phyloP scores from a whole-genome alignment of 2,888 invertebrate species.

The Litoditis marina region DNA sequence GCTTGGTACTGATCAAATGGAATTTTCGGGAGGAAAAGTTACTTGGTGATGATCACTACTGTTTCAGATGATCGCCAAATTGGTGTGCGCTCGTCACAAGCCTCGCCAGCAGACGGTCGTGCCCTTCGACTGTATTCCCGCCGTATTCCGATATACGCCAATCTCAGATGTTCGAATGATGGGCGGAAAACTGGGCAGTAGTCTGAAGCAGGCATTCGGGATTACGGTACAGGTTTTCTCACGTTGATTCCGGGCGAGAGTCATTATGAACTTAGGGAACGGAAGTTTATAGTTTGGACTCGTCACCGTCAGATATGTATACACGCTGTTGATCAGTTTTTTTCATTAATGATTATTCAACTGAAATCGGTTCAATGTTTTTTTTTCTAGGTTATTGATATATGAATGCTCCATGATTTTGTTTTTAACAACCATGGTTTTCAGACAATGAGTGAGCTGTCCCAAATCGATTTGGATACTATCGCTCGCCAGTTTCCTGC shows the following conservation, averaged over 20 bases:
- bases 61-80: slow-evolving; percentile 76
- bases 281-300: no score
- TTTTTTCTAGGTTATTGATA: slow-evolving; percentile 16
- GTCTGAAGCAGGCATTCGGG: slow-evolving; percentile 75
- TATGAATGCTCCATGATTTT: slow-evolving; percentile 1
- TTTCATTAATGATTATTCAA: no score
- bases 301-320: no score
- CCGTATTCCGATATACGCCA: slow-evolving; percentile 73
- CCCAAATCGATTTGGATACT: slow-evolving; percentile 64
- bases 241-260: no score
- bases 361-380: no score
- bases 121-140: slow-evolving; percentile 72
- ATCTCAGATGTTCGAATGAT: slow-evolving; percentile 82
- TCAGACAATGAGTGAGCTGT: slow-evolving; percentile 76
- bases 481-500: slow-evolving; percentile 34
- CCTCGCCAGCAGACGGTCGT: slow-evolving; percentile 77
- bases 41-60: background rate
- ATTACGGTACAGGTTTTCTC: no score
- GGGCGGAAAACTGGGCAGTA: slow-evolving; percentile 94
- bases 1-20: no score
- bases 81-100: slow-evolving; percentile 79
- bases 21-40: no score
- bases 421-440: slow-evolving; percentile 3
- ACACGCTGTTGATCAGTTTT: no score
- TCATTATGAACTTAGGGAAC: no score